A percentile compares a stretch with the other conserved stretches of the same genome.
Evolutionary conservation across 1,140 invertebrate genomes (phyloP).

Genomic region (Drosophila bocki): DNA sequence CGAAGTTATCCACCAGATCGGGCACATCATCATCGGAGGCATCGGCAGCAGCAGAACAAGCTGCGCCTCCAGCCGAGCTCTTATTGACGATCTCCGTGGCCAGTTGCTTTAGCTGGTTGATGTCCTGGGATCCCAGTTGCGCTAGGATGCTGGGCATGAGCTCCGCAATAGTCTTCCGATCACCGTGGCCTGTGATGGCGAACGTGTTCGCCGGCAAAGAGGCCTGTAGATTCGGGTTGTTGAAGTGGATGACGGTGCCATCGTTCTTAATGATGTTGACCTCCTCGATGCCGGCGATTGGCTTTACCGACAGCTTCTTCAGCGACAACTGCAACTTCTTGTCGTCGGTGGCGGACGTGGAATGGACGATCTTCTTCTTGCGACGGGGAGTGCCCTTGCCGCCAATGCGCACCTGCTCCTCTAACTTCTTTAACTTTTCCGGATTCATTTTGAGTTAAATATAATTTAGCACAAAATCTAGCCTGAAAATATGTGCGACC

Average conservation of each 20-base stretch:
- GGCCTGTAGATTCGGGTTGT: slow-evolving; percentile 98
- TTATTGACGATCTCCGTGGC: slow-evolving; percentile 87
- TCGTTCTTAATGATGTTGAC: slow-evolving; percentile 99
- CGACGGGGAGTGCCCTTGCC: slow-evolving; percentile 97
- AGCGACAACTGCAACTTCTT: slow-evolving; percentile 97
- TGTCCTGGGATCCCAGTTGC: slow-evolving; percentile 97
- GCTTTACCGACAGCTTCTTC: slow-evolving; percentile 97
- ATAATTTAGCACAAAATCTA: slow-evolving; percentile 72
- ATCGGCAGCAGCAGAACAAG: slow-evolving; percentile 88
- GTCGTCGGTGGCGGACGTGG: slow-evolving; percentile 97
- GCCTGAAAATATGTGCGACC: slow-evolving; percentile 82
- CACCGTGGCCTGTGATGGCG: slow-evolving; percentile 97
- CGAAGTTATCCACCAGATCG: slow-evolving; percentile 96
- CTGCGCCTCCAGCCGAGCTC: slow-evolving; percentile 86
- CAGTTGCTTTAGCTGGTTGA: slow-evolving; percentile 97
- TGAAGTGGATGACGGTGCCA: slow-evolving; percentile 98
- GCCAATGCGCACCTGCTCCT: slow-evolving; percentile 93
- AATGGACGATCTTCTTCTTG: slow-evolving; percentile 99
- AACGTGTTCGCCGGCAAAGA: slow-evolving; percentile 97
- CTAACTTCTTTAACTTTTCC: slow-evolving; percentile 94
- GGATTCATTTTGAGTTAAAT: slow-evolving; percentile 90
- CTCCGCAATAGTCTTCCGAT: slow-evolving; percentile 95
- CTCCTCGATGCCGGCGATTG: slow-evolving; percentile 98
- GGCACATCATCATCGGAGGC: slow-evolving; percentile 93
- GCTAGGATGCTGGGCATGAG: slow-evolving; percentile 98